Evolutionary conservation across 2,888 invertebrate genomes (phyloP), one percentile per base, ranked within the genome.

Genomic region (Andrena camellia): DNA sequence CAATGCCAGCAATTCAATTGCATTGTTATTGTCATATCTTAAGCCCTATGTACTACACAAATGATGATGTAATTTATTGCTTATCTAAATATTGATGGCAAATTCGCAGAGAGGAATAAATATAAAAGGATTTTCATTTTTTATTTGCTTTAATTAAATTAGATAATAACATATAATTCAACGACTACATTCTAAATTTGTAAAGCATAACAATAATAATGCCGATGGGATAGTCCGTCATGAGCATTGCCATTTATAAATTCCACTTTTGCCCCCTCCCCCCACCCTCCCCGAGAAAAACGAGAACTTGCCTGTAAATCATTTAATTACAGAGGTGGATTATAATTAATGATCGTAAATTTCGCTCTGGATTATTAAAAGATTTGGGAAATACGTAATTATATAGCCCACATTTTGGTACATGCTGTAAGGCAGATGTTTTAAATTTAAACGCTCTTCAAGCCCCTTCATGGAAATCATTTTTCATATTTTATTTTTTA

Each of bases 331-430:
- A 54, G 26, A 13, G 68, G 6, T 35, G 23, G 35, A 52, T 31
- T 54, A 54, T 68, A 68, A 68, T 68, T 33, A 52, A 68, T 68
- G 54, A 68, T 54, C 68, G 68, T 33, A 68, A 35, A 35, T 68
- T 68, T 68, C 54, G 23, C 33, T 23, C 35, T 31, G 54, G 68
- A 35, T 54, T 68, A 68, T 68, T 68, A 23, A 68, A 68, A 54
- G 23, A 54, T 68, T n/a, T 35, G 35, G 17, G 33, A 68, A 33
- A 54, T 68, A 68, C 33, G 50, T 54, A 68, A 68, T 68, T 68
- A 68, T 54, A 68, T 8, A 52, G 54, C 26, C 35, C 26, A 57
- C 33, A n/a, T 48, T 48, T 70, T 70, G 29, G 48, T 60, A 29
- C 20, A 8, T 48, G 42, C 42, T 13, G 3, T 10, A 42, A 42